Percentiles rank a stretch among this genome's conserved stretches.
phyloP scores from a whole-genome alignment of 2,113 vertebrate species.

The Emydocephalus ijimae region DNA sequence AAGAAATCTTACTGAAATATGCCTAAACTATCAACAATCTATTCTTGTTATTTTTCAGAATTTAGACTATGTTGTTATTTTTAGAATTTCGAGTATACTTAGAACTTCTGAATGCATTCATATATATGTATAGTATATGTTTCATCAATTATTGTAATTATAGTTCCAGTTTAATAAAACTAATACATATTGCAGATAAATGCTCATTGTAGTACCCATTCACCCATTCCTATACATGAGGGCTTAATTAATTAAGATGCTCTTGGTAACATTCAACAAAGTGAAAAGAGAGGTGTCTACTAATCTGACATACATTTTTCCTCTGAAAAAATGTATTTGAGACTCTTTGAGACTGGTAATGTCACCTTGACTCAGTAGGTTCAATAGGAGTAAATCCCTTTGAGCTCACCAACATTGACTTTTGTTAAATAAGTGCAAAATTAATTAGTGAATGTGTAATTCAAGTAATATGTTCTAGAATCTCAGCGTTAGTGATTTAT shows the following conservation, averaged over 20 bases:
- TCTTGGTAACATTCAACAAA: neutral
- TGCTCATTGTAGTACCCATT: no score
- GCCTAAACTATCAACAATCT: neutral
- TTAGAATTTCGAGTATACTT: neutral
- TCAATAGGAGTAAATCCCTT: neutral
- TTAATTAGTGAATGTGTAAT: neutral
- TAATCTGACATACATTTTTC: neutral
- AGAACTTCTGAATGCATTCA: neutral
- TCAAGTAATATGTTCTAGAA: neutral
- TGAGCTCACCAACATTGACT: neutral
- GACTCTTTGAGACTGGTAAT: neutral
- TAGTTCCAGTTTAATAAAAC: neutral
- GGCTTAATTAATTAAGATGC: neutral
- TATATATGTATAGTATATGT: neutral
- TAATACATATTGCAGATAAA: neutral
- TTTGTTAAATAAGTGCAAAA: neutral
- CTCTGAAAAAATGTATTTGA: neutral
- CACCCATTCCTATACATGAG: no score
- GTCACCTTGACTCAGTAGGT: neutral
- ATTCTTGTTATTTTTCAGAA: neutral
- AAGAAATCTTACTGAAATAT: constrained; percentile 51
- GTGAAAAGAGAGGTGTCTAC: neutral
- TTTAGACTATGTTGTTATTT: no score
- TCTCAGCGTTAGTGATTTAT: neutral
- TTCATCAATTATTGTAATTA: neutral